Evolutionary conservation across 2,113 vertebrate genomes (phyloP).

Genomic region (Oryzias woworae): DNA sequence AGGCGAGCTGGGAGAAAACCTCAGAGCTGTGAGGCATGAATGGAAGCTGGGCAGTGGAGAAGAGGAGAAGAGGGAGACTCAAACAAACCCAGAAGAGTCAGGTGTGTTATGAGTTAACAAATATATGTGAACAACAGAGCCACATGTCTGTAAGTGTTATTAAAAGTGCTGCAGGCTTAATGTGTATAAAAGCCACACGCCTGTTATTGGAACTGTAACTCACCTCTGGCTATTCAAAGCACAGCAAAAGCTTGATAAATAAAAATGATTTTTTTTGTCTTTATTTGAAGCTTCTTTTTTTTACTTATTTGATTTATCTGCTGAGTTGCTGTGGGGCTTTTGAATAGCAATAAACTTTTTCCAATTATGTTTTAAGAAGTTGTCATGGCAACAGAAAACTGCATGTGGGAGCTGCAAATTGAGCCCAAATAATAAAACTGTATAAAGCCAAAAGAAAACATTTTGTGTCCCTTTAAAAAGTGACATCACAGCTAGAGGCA

Average conservation of each 20-base stretch:
- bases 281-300: no score
- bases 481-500: no score
- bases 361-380: no score
- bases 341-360: no score
- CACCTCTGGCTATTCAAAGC: slow-evolving; percentile 15
- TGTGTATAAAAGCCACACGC: slow-evolving; percentile 13
- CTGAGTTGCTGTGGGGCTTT: no score
- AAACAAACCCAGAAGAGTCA: slow-evolving; percentile 17
- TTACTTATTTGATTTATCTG: no score
- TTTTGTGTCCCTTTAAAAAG: no score
- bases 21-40: slow-evolving; percentile 35
- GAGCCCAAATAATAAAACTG: no score
- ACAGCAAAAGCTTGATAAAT: not conserved
- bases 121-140: slow-evolving; percentile 6
- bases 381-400: no score
- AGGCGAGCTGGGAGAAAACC: slow-evolving; percentile 44
- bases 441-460: no score
- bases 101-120: not conserved
- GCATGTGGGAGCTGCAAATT: no score
- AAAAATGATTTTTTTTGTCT: not conserved
- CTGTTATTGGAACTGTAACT: slow-evolving; percentile 27
- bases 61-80: slow-evolving; percentile 23
- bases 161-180: slow-evolving; percentile 8
- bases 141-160: slow-evolving; percentile 7
- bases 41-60: slow-evolving; percentile 27